Percentiles rank a stretch among this genome's conserved stretches.
These are phyloP conservation scores for Steromphala cineraria DNA, from an alignment of 2,888 invertebrate species.

Conservation along the genomic window DNA sequence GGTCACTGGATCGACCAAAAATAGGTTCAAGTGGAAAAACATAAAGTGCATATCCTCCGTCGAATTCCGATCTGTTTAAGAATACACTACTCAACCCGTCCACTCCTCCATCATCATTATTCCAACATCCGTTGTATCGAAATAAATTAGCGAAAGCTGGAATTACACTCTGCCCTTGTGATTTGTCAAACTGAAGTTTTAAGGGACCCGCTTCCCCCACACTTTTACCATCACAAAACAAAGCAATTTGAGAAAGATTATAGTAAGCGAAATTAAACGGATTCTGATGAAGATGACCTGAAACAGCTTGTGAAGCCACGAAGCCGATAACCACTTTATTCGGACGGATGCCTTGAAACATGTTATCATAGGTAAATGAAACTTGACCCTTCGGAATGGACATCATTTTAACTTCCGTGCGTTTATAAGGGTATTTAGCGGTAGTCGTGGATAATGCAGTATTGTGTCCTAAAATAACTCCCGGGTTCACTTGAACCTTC, in stretches of 20 bases:
- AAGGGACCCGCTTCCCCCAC: neutral
- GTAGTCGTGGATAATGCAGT: neutral
- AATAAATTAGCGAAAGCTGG: neutral
- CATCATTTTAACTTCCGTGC: neutral
- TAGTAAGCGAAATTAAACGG: neutral
- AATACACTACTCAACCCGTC: neutral
- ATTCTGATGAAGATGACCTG: neutral
- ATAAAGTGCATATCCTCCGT: no score
- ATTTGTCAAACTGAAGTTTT: no score
- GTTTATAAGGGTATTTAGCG: neutral
- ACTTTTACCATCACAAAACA: neutral
- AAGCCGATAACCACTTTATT: neutral
- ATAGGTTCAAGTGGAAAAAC: no score
- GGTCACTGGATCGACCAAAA: no score
- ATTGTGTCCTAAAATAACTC: slow-evolving; percentile 35
- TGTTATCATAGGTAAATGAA: neutral
- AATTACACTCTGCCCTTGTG: neutral
- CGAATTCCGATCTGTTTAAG: neutral
- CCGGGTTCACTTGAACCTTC: slow-evolving; percentile 29
- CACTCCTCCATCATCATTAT: neutral
- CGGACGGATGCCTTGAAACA: neutral
- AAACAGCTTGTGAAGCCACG: neutral
- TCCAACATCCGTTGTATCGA: neutral
- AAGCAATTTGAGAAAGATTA: neutral
- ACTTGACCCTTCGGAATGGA: neutral